phyloP scores from a whole-genome alignment of 2,113 vertebrate species.

The Nothocercus julius region DNA sequence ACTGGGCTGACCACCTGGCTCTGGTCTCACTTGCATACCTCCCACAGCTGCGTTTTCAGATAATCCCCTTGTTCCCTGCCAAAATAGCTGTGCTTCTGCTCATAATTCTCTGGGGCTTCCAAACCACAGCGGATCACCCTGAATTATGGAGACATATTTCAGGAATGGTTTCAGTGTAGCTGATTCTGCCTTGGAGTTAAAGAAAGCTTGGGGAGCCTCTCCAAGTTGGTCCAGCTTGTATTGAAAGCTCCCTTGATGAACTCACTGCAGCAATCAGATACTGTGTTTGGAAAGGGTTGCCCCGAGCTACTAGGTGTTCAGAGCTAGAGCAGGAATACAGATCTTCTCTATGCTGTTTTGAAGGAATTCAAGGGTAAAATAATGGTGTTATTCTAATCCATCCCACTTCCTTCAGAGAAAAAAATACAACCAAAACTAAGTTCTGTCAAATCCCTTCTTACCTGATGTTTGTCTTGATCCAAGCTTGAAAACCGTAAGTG shows the following conservation, averaged over 20 bases:
- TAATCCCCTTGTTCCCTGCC: background rate
- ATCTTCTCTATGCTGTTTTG: background rate
- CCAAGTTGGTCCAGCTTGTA: background rate
- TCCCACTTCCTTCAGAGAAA: background rate
- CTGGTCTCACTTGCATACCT: background rate
- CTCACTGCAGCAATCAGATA: background rate
- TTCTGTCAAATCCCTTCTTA: background rate
- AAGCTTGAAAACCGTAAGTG: background rate
- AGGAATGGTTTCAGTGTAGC: background rate
- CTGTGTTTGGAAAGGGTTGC: background rate
- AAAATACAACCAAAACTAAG: background rate
- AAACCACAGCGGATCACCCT: background rate
- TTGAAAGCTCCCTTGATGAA: background rate
- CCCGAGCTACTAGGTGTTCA: background rate
- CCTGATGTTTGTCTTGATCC: background rate
- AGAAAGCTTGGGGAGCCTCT: background rate
- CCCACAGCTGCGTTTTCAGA: background rate
- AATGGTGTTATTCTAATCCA: background rate
- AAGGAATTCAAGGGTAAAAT: background rate
- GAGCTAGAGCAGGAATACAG: background rate
- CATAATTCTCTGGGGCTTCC: background rate
- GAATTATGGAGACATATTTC: background rate
- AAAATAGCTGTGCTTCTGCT: background rate
- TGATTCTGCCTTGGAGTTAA: background rate
- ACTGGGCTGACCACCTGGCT: background rate